Evolutionary conservation across 2,888 invertebrate genomes (phyloP).

Genomic region (Crossocerus cetratus): DNA sequence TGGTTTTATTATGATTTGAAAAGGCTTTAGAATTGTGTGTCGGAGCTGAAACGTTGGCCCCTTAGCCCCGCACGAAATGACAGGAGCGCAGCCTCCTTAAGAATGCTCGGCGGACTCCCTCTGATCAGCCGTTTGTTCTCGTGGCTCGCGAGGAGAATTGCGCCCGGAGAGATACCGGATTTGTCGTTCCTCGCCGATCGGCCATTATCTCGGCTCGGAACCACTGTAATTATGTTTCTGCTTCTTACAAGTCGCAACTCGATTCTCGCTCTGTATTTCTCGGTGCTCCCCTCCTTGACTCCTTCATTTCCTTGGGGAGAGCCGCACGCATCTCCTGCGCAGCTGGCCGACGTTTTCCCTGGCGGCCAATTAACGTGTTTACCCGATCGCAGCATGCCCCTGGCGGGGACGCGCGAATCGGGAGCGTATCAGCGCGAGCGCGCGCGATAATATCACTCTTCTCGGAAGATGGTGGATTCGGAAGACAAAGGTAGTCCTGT

Average conservation of each 20-base stretch:
- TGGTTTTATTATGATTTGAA: too few species aligned
- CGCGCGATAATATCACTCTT: slow-evolving; percentile 23
- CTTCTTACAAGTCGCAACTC: neutral
- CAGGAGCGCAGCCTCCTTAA: too few species aligned
- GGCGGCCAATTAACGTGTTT: slow-evolving; percentile 56
- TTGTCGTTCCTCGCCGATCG: neutral
- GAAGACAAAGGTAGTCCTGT: slow-evolving; percentile 61
- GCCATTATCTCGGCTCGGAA: neutral
- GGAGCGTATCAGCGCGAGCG: slow-evolving; percentile 19
- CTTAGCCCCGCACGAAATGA: too few species aligned
- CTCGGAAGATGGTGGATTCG: slow-evolving; percentile 41
- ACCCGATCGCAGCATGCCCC: slow-evolving; percentile 52
- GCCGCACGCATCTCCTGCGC: neutral
- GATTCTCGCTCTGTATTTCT: slow-evolving; percentile 21
- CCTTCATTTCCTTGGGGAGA: slow-evolving; percentile 1
- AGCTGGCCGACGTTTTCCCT: slow-evolving; percentile 12
- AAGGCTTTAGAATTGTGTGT: too few species aligned
- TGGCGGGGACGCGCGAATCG: slow-evolving; percentile 45
- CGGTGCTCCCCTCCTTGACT: too few species aligned
- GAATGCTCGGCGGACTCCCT: neutral
- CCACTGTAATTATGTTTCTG: slow-evolving; percentile 15
- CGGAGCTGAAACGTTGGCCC: too few species aligned
- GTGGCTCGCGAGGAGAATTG: neutral
- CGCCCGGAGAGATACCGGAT: neutral
- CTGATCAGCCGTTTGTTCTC: neutral